Evolutionary conservation across 2,113 vertebrate genomes (phyloP), one percentile per base, ranked within the genome.

Genomic region (Notothenia rossii): DNA sequence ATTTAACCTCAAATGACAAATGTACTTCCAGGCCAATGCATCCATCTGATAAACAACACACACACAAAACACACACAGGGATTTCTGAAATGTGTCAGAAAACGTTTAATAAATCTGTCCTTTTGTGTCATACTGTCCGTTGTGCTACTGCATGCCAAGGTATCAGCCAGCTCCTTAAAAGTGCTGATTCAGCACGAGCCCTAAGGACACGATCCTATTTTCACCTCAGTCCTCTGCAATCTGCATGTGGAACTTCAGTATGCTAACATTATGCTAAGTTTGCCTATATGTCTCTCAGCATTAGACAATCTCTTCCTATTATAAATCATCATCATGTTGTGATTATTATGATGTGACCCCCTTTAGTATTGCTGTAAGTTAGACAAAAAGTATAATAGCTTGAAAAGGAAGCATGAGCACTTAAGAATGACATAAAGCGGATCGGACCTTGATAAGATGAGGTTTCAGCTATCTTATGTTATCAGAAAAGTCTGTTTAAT

Each of bases 51-150:
- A 72, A 79, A 73, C 45, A 69, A 48, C 45, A 77, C 62, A 72
- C 65, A 13, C 17, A 22, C 72, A 43, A 4, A 3, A 50, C 74
- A 49, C 8, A 7, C 7, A 40, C 36, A 7, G 33, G 40, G 48
- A 48, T 2, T 18, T 53, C 58, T 75, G 65, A 63, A 70, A 75
- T 60, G 59, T 80, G 45, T 75, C 67, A 72, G 58, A 63, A 65
- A 55, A 36, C 29, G 63, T 50, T 73, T 49, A 84, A 80, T 81
- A 83, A 81, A 83, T 79, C 61, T 72, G 68, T 40, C 59, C 54
- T 22, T 80, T 65, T 51, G 49, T 77, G 75, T 53, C 43, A 20
- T 59, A 45, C 59, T 71, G 73, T 82, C 73, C 67, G 22, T 56
- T 7, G 7, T 63, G 58, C 17, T 71, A 55, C 62, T 59, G 64